A percentile compares a stretch with the other conserved stretches of the same genome.
These are phyloP conservation scores for Porites australiensis DNA, from an alignment of 64 coral and sea anemone genomes.

Conservation along the genomic window DNA sequence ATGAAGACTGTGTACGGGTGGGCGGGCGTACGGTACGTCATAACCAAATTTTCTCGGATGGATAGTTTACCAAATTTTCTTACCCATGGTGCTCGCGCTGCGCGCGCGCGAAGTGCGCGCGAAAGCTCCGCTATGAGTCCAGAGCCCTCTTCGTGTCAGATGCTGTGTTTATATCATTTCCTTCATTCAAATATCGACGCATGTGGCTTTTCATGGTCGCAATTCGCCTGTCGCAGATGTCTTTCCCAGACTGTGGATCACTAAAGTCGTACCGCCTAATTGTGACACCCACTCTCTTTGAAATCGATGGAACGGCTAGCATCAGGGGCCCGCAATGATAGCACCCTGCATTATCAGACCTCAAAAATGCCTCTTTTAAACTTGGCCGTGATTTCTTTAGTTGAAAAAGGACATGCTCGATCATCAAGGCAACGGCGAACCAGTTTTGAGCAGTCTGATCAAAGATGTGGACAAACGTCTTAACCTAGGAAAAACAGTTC, in stretches of 20 bases:
- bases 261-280: conserved; percentile 32
- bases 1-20: too few relatives aligned
- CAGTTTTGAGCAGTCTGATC: conserved; percentile 45
- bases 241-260: conserved; percentile 29
- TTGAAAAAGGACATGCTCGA: background rate
- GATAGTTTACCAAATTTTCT: too few relatives aligned
- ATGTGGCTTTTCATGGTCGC: conserved; percentile 41
- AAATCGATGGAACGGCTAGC: background rate
- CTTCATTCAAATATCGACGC: conserved; percentile 11
- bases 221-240: conserved; percentile 20
- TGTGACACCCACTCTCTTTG: background rate
- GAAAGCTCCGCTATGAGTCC: too few relatives aligned
- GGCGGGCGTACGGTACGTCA: too few relatives aligned
- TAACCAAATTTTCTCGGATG: too few relatives aligned
- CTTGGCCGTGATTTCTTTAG: background rate
- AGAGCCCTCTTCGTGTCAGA: too few relatives aligned
- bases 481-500: background rate
- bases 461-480: conserved; percentile 25
- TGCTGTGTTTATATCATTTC: too few relatives aligned
- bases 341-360: conserved; percentile 48
- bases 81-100: too few relatives aligned
- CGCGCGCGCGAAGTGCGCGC: too few relatives aligned
- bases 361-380: conserved; percentile 13
- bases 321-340: conserved; percentile 33
- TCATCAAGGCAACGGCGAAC: conserved; percentile 23